phyloP scores from a whole-genome alignment of 35 echinoderm and acorn worm species.

The Apostichopus californicus region DNA sequence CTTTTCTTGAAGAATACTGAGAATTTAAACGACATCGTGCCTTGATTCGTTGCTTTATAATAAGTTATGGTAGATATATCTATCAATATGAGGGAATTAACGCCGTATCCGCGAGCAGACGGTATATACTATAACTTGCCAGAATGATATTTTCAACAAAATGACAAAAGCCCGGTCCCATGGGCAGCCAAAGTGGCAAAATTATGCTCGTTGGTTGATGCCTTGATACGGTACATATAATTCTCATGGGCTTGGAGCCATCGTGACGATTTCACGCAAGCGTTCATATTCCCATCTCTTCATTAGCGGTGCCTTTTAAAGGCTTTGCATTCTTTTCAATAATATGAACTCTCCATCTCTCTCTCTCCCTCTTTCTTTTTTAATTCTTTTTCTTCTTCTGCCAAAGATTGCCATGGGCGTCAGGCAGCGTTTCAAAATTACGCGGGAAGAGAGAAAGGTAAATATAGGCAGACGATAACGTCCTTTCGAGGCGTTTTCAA shows the following conservation, averaged over 20 bases:
- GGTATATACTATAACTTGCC: background rate
- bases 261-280: conserved; percentile 34
- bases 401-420: conserved; percentile 18
- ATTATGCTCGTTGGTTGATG: conserved; percentile 30
- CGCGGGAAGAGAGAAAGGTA: conserved; percentile 29
- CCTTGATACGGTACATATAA: background rate
- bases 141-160: conserved; percentile 19
- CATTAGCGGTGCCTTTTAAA: conserved; percentile 53
- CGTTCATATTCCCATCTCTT: conserved; percentile 39
- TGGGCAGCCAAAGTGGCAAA: conserved; percentile 47
- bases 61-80: conserved; percentile 14
- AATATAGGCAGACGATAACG: background rate
- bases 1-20: no score
- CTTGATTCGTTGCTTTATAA: background rate
- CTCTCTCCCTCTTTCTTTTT: background rate
- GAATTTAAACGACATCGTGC: no score
- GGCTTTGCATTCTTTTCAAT: conserved; percentile 52
- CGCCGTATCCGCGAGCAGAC: conserved; percentile 9
- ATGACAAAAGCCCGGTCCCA: conserved; percentile 35
- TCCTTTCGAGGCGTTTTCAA: conserved; percentile 1
- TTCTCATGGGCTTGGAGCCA: conserved; percentile 25
- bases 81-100: conserved; percentile 44
- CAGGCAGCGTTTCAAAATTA: conserved; percentile 39
- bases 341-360: conserved; percentile 14
- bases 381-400: background rate